A percentile compares a stretch with the other conserved stretches of the same genome.
Evolutionary conservation across 1,140 invertebrate species (phyloP).

Genomic region (Bilobella aurantiaca): DNA sequence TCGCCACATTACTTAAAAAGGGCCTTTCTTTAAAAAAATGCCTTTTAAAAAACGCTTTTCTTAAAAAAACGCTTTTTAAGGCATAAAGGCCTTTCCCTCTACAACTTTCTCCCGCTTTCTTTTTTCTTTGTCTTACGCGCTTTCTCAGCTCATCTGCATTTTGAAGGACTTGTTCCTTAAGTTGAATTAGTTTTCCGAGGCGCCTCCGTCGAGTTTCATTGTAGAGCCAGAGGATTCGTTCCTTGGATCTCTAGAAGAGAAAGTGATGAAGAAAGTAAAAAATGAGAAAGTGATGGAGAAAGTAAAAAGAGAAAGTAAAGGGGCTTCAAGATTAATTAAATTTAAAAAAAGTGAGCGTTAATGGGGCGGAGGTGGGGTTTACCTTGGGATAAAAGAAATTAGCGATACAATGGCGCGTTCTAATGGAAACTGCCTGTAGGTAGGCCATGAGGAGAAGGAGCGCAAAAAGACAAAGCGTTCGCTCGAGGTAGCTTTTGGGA

Average conservation of each 20-base stretch:
- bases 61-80: no score
- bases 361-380: neutral
- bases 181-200: slow-evolving; percentile 14
- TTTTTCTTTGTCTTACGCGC: slow-evolving; percentile 5
- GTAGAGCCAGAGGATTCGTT: slow-evolving; percentile 28
- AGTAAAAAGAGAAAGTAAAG: neutral
- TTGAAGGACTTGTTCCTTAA: slow-evolving; percentile 15
- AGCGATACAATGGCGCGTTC: slow-evolving; percentile 24
- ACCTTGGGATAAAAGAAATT: slow-evolving; percentile 31
- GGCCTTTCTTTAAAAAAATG: no score
- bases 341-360: neutral
- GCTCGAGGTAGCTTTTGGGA: slow-evolving; percentile 4
- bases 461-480: slow-evolving; percentile 16
- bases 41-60: no score
- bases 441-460: slow-evolving; percentile 19
- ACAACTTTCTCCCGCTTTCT: no score
- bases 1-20: no score
- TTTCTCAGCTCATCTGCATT: slow-evolving; percentile 16
- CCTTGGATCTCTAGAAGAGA: slow-evolving; percentile 24
- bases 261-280: neutral
- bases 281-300: neutral
- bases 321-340: neutral
- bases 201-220: slow-evolving; percentile 27
- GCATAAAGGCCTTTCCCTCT: no score
- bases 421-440: slow-evolving; percentile 16